A percentile compares a stretch with the other conserved stretches of the same genome.
These are phyloP conservation scores for Leucopsar rothschildi DNA, from an alignment of 2,113 vertebrate genomes.

Conservation along the genomic window DNA sequence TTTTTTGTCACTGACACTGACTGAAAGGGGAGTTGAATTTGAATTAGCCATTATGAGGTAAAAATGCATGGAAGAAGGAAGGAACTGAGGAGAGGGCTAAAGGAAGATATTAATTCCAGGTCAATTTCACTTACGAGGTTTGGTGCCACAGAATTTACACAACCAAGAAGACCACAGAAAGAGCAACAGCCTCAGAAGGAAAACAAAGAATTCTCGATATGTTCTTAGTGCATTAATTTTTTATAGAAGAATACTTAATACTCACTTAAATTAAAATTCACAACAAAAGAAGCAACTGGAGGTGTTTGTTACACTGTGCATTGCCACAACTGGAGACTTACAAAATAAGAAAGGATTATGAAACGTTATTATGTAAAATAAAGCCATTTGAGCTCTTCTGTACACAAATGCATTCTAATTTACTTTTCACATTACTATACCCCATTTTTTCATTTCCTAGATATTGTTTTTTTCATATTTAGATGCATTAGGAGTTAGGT, in stretches of 20 bases:
- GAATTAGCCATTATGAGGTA: neutral
- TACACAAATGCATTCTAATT: neutral
- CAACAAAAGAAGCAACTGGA: neutral
- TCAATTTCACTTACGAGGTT: neutral
- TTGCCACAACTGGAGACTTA: neutral
- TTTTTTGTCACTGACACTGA: neutral
- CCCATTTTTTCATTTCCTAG: neutral
- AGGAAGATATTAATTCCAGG: neutral
- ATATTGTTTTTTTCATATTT: neutral
- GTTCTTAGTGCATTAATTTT: neutral
- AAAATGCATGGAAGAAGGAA: neutral
- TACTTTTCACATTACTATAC: neutral
- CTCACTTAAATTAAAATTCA: slow-evolving; percentile 2
- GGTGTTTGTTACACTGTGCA: neutral
- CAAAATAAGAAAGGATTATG: neutral
- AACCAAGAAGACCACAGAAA: neutral
- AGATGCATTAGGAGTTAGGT: neutral
- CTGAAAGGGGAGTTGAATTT: neutral
- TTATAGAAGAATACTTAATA: neutral
- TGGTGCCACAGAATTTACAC: neutral
- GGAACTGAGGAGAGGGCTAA: neutral
- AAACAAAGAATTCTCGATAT: neutral
- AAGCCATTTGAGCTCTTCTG: neutral
- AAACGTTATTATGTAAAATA: neutral
- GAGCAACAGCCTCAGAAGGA: neutral